These are phyloP conservation scores for Puffinus mauretanicus DNA, from an alignment of 2,113 vertebrate genomes.

Conservation along the genomic window DNA sequence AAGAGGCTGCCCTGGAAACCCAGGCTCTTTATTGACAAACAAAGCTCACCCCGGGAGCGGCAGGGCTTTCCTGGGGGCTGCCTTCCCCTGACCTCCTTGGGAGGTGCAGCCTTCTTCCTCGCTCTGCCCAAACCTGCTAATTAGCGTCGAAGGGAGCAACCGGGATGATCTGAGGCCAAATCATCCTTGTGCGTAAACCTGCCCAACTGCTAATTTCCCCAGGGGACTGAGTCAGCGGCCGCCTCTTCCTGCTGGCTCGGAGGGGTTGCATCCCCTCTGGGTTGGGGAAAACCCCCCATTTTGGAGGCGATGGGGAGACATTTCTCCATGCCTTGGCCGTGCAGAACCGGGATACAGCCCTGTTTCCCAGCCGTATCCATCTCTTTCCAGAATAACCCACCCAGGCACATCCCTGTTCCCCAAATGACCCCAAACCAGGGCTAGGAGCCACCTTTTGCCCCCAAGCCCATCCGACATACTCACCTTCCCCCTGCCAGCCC, in stretches of 20 bases:
- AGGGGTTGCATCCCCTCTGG: not conserved
- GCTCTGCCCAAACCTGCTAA: conserved; percentile 28
- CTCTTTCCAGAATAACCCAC: not conserved
- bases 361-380: rapidly evolving
- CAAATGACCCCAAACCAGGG: not conserved
- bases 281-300: rapidly evolving
- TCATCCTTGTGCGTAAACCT: conserved; percentile 18
- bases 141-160: conserved; percentile 28
- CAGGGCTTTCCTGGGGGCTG: conserved; percentile 28
- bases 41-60: not conserved
- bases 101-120: not conserved
- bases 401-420: not conserved
- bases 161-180: not conserved
- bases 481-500: not conserved
- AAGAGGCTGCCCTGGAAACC: conserved; percentile 32
- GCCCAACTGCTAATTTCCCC: not conserved
- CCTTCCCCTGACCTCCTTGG: conserved; percentile 19
- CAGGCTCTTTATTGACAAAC: conserved; percentile 59
- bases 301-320: rapidly evolving
- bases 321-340: rapidly evolving
- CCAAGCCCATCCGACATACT: not conserved
- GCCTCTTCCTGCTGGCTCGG: not conserved
- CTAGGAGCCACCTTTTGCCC: not conserved
- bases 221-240: not conserved
- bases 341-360: not conserved